Evolutionary conservation across 2,797 vertebrate genomes (phyloP).

Genomic region (Scyliorhinus canicula): DNA sequence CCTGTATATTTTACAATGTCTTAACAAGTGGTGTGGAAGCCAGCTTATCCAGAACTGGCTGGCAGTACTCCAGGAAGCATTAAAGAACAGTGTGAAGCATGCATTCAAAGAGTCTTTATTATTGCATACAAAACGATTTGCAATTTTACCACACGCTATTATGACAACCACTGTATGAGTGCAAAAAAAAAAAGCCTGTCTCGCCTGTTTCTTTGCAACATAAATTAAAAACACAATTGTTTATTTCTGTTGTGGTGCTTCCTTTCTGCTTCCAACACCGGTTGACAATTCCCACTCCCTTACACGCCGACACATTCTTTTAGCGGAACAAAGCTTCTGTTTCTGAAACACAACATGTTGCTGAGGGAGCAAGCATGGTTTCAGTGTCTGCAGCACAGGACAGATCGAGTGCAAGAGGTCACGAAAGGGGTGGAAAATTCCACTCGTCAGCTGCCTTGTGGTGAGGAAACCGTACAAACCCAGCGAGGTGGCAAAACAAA

Average conservation of each 20-base stretch:
- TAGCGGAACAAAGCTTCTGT: neutral
- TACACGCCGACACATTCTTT: neutral
- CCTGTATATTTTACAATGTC: neutral
- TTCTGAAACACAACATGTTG: neutral
- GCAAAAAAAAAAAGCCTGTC: neutral
- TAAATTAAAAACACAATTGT: neutral
- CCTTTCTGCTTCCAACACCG: neutral
- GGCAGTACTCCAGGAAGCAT: neutral
- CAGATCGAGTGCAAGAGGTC: neutral
- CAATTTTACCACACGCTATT: neutral
- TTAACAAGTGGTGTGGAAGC: neutral
- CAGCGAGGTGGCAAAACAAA: neutral
- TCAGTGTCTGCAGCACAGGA: neutral
- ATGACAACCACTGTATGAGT: neutral
- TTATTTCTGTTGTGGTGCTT: neutral
- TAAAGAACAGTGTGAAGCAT: neutral
- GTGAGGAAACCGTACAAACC: neutral
- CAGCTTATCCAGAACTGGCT: neutral
- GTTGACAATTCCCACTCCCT: neutral
- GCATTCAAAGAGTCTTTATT: constrained; percentile 8
- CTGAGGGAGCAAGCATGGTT: neutral
- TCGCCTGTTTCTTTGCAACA: neutral
- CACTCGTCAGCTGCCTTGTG: neutral
- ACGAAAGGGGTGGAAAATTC: neutral
- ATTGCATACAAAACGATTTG: neutral